A percentile compares a stretch with the other conserved stretches of the same genome.
Conservation (phyloP, 2,888 invertebrate genomes). For the Agrotis puta region DNA sequence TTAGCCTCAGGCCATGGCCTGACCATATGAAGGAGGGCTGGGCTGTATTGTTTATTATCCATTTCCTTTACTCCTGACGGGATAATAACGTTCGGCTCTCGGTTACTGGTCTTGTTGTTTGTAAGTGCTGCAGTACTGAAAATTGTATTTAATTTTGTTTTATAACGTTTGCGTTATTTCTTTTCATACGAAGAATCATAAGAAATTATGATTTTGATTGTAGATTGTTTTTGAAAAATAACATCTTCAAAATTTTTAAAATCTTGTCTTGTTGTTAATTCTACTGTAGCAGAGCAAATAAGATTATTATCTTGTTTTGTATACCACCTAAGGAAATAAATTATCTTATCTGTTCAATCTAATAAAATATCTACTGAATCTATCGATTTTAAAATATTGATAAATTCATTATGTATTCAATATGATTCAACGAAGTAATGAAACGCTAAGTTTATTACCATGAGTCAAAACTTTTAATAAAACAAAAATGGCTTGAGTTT, state of each 20-base stretch:
- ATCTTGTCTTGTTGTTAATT: background rate
- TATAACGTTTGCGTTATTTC: background rate
- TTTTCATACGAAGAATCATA: background rate
- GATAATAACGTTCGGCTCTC: conserved; percentile 51
- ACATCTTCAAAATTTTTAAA: background rate
- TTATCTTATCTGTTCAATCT: conserved; percentile 25
- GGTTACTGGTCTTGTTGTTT: conserved; percentile 36
- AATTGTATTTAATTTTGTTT: conserved; percentile 7
- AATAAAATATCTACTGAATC: conserved; percentile 32
- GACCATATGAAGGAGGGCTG: conserved; percentile 48
- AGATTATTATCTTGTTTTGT: conserved; percentile 24
- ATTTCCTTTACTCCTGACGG: conserved; percentile 61
- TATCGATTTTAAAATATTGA: conserved; percentile 36
- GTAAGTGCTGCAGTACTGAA: conserved; percentile 17
- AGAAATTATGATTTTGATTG: background rate
- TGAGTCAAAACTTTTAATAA: conserved; percentile 27
- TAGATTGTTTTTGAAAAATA: conserved; percentile 9
- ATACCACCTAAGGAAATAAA: conserved; percentile 31
- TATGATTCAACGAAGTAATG: conserved; percentile 49
- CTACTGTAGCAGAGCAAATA: background rate
- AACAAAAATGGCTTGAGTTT: conserved; percentile 5
- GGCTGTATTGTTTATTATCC: conserved; percentile 57
- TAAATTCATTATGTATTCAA: conserved; percentile 51
- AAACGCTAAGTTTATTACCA: conserved; percentile 50
- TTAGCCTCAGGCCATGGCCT: conserved; percentile 42